Conservation (phyloP, 1,140 invertebrate genomes). For the Drosophila repletoides region DNA sequence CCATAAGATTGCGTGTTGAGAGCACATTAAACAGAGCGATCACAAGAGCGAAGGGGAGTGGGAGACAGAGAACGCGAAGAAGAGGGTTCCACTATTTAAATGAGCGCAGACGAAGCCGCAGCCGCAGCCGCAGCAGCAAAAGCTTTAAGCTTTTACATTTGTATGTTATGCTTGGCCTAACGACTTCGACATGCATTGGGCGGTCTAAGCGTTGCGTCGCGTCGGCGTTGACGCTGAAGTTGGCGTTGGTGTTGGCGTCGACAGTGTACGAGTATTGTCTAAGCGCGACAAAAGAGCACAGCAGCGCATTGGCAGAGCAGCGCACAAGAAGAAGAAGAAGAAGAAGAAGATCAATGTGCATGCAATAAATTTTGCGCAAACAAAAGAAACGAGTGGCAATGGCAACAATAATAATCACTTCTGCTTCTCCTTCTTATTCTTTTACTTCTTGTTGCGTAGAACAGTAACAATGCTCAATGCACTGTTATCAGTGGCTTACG, state of each 20-base stretch:
- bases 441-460: constrained; percentile 33
- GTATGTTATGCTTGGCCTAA: constrained; percentile 41
- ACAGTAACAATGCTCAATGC: too few species aligned
- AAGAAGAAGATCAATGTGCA: constrained; percentile 33
- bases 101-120: constrained; percentile 30
- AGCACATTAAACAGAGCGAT: constrained; percentile 65
- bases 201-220: constrained; percentile 28
- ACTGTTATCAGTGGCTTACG: constrained; percentile 37
- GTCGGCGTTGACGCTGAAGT: too few species aligned
- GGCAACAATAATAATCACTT: constrained; percentile 65
- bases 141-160: constrained; percentile 8
- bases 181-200: constrained; percentile 63
- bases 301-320: neutral
- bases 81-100: constrained; percentile 62
- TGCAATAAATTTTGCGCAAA: constrained; percentile 58
- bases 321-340: neutral
- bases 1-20: constrained; percentile 48
- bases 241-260: too few species aligned
- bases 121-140: too few species aligned
- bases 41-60: too few species aligned
- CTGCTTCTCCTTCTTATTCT: constrained; percentile 5
- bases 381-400: constrained; percentile 43
- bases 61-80: neutral
- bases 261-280: constrained; percentile 2
- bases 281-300: constrained; percentile 41